phyloP scores from a whole-genome alignment of 2,888 invertebrate genomes.

The Nephrotoma guestfalica region DNA sequence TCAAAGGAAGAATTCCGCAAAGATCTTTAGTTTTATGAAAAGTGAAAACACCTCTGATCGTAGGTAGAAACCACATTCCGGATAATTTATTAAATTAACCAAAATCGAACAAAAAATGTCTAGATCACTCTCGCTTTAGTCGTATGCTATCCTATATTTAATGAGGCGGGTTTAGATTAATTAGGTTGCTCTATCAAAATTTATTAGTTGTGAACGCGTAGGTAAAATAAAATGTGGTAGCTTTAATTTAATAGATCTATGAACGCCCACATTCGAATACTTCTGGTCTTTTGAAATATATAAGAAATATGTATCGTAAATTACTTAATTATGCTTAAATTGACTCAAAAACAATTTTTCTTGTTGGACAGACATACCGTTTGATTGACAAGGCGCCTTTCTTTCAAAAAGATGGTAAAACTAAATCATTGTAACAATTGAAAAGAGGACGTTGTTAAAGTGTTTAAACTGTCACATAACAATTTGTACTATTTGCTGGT shows the following conservation, averaged over 20 bases:
- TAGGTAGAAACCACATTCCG: too few relatives aligned
- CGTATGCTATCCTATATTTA: neutral
- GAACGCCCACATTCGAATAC: neutral
- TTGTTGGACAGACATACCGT: neutral
- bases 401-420: neutral
- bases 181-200: neutral
- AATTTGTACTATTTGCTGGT: neutral
- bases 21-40: too few relatives aligned
- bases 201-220: neutral
- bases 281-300: neutral
- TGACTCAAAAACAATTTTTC: neutral
- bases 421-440: neutral
- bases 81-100: too few relatives aligned
- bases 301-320: neutral
- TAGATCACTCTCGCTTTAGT: neutral
- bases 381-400: neutral
- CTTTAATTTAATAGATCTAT: neutral
- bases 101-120: too few relatives aligned
- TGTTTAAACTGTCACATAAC: neutral
- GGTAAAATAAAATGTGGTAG: neutral
- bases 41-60: too few relatives aligned
- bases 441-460: neutral
- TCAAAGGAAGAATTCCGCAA: too few relatives aligned
- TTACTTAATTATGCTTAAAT: neutral
- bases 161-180: neutral